phyloP scores from a whole-genome alignment of 2,797 vertebrate genomes.

The Antrozous pallidus region DNA sequence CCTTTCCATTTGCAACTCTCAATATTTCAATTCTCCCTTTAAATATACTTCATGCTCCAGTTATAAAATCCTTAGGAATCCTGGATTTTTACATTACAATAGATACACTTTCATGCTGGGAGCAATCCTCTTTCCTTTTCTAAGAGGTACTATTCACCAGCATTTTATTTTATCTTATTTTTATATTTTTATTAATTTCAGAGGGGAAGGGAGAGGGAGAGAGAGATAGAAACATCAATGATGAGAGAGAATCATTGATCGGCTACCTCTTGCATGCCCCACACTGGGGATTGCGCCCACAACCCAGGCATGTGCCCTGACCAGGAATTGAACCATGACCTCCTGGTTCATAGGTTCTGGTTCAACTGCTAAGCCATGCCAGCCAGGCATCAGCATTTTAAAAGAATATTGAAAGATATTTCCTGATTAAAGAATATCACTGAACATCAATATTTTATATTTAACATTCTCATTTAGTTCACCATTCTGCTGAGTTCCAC shows the following conservation, averaged over 20 bases:
- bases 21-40: background rate
- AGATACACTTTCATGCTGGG: background rate
- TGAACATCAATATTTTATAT: background rate
- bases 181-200: too few species aligned
- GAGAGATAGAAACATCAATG: too few species aligned
- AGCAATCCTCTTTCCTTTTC: background rate
- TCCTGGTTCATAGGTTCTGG: too few species aligned
- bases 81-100: background rate
- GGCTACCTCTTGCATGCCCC: too few species aligned
- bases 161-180: too few species aligned
- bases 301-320: too few species aligned
- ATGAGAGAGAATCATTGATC: too few species aligned
- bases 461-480: background rate
- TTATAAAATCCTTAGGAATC: background rate
- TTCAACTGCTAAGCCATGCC: too few species aligned
- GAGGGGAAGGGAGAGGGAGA: too few species aligned
- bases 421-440: conserved; percentile 1
- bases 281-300: too few species aligned
- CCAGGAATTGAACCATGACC: too few species aligned
- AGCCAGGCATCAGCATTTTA: background rate
- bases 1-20: background rate
- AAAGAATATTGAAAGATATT: background rate
- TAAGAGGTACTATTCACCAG: background rate
- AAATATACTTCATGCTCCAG: background rate
- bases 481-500: background rate